These are phyloP conservation scores for Pangasius macronema DNA, from an alignment of 2,797 vertebrate species.

Conservation along the genomic window DNA sequence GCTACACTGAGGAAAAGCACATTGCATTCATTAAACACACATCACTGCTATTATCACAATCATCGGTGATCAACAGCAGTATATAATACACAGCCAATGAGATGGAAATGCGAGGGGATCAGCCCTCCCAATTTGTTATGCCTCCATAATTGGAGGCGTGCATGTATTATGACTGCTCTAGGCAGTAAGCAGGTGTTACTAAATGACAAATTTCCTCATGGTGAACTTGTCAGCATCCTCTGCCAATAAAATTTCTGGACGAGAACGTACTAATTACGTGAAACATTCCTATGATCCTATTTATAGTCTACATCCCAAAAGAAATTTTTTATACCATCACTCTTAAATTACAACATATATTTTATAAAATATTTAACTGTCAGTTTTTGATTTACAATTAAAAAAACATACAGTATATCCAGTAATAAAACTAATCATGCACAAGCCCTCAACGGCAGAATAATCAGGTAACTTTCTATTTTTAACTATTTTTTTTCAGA, in stretches of 20 bases:
- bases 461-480: background rate
- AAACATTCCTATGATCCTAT: too few relatives aligned
- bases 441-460: background rate
- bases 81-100: slow-evolving; percentile 10
- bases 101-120: background rate
- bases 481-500: background rate
- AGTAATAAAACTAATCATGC: background rate
- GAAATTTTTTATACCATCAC: too few relatives aligned
- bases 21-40: background rate
- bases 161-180: slow-evolving; percentile 5
- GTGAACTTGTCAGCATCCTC: slow-evolving; percentile 1
- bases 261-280: too few relatives aligned
- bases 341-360: background rate
- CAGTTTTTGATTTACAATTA: background rate
- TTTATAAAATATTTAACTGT: background rate
- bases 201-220: background rate
- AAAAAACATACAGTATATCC: background rate
- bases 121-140: background rate
- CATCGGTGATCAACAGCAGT: background rate
- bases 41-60: slow-evolving; percentile 7
- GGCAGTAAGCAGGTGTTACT: slow-evolving; percentile 24
- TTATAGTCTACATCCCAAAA: too few relatives aligned
- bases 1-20: background rate
- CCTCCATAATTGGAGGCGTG: slow-evolving; percentile 16
- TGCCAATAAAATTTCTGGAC: slow-evolving; percentile 29